These are phyloP conservation scores for Limnephilus rhombicus DNA, from an alignment of 2,888 invertebrate species.

Conservation along the genomic window DNA sequence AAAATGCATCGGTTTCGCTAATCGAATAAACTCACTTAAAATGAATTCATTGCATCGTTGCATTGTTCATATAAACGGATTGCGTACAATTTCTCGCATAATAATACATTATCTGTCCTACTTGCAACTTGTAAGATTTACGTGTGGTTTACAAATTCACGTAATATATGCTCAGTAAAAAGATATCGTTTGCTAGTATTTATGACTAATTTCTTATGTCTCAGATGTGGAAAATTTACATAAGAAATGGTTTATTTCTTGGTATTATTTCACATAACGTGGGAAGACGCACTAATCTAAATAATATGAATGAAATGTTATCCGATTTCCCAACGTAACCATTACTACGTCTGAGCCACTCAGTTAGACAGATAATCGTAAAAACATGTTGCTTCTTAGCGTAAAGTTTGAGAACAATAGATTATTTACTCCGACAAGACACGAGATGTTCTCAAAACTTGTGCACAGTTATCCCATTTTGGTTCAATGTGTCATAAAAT, in stretches of 20 bases:
- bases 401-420: conserved; percentile 6
- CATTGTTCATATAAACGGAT: neutral
- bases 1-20: neutral
- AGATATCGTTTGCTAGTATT: neutral
- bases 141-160: neutral
- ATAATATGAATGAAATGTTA: conserved; percentile 36
- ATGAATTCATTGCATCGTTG: neutral
- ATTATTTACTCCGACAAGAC: conserved; percentile 29
- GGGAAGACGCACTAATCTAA: conserved; percentile 39
- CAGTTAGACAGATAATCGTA: conserved; percentile 10
- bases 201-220: neutral
- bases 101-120: neutral
- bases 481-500: neutral
- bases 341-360: conserved; percentile 13
- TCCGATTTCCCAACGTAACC: conserved; percentile 31
- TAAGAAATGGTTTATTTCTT: neutral
- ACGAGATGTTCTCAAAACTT: conserved; percentile 34
- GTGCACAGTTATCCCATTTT: neutral
- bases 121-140: neutral
- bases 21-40: neutral
- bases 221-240: conserved; percentile 25
- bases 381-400: conserved; percentile 31
- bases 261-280: conserved; percentile 32
- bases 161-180: neutral
- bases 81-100: neutral